Conservation (phyloP, 2,888 invertebrate genomes). For the Campoplex nolae region DNA sequence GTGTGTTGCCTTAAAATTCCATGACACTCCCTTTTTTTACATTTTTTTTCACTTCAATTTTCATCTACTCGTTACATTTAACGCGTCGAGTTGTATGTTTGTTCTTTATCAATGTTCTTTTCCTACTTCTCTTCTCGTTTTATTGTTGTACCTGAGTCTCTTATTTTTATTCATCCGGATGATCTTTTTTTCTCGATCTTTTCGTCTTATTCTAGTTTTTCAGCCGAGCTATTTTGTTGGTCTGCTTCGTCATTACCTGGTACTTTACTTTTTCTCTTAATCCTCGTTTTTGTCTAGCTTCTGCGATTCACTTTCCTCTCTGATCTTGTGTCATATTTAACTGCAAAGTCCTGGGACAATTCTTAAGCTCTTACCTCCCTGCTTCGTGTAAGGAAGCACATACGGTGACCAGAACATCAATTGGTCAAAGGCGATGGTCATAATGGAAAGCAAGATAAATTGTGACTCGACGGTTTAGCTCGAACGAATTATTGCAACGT, state of each 20-base stretch:
- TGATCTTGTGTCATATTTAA: slow-evolving; percentile 15
- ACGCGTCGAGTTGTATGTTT: not conserved
- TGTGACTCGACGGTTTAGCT: slow-evolving; percentile 13
- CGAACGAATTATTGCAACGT: slow-evolving; percentile 62
- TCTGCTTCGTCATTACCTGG: not conserved
- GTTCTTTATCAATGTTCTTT: not conserved
- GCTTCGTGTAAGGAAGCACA: slow-evolving; percentile 34
- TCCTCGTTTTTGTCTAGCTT: not conserved
- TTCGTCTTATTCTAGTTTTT: slow-evolving; percentile 60
- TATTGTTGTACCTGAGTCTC: slow-evolving; percentile 13
- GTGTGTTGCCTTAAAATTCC: slow-evolving; percentile 75
- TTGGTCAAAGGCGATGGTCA: slow-evolving; percentile 1
- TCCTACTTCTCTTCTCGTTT: slow-evolving; percentile 58
- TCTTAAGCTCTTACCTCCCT: not conserved
- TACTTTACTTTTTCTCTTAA: slow-evolving; percentile 7
- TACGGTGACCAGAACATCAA: slow-evolving; percentile 34
- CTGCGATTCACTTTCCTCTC: not conserved
- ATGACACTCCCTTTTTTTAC: slow-evolving; percentile 73
- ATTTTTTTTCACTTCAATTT: slow-evolving; percentile 21
- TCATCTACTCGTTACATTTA: not conserved
- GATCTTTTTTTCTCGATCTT: not conserved
- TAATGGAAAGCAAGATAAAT: slow-evolving; percentile 24
- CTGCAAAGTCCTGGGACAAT: slow-evolving; percentile 18
- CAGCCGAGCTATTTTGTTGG: not conserved
- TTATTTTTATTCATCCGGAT: not conserved